phyloP scores from a whole-genome alignment of 2,113 vertebrate species.

The Nanorana parkeri region DNA sequence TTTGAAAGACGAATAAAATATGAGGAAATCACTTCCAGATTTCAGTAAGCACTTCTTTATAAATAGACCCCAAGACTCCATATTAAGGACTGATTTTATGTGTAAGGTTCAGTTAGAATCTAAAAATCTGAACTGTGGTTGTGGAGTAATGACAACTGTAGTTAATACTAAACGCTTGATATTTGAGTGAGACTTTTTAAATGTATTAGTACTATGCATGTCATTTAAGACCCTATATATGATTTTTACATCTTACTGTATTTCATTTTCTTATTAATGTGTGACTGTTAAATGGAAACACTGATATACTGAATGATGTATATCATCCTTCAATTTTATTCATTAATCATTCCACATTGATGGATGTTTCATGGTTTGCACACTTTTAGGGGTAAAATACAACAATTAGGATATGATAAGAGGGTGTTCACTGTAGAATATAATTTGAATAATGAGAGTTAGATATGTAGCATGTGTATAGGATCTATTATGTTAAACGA shows the following conservation, averaged over 20 bases:
- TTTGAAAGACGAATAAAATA: too few species aligned
- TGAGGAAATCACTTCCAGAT: too few species aligned
- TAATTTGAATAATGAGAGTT: background rate
- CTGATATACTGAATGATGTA: background rate
- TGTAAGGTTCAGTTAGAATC: too few species aligned
- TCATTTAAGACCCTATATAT: background rate
- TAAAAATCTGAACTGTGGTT: too few species aligned
- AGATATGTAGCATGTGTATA: too few species aligned
- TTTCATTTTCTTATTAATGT: background rate
- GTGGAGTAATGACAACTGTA: too few species aligned
- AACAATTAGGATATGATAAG: slow-evolving; percentile 17
- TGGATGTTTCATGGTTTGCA: background rate
- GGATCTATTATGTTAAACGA: too few species aligned
- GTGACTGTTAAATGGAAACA: background rate
- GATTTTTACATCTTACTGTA: background rate
- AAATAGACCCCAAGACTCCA: too few species aligned
- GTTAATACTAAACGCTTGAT: too few species aligned
- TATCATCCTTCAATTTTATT: slow-evolving; percentile 1
- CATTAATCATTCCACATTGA: slow-evolving; percentile 10
- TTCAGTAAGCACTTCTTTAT: too few species aligned
- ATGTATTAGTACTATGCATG: background rate
- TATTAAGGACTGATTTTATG: too few species aligned
- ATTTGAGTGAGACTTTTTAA: too few species aligned
- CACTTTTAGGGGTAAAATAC: background rate
- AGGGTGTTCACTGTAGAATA: background rate